Base-by-base conservation (phyloP, 2,113 vertebrate species). In the Natator depressus region DNA sequence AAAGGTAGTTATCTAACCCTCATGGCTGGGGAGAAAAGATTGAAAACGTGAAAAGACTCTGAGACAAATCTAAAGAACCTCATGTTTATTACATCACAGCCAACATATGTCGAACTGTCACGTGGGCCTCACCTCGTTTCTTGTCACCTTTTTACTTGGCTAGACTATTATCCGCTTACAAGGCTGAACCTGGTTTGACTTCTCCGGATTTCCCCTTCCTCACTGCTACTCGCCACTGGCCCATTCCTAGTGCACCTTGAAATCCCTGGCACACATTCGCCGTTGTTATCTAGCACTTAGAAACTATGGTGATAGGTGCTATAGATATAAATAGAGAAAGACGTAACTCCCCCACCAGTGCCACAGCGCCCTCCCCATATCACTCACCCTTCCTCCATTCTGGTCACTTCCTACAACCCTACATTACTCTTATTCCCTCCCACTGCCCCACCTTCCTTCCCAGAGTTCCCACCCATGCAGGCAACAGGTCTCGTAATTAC, bases 131-230 rank as follows among this genome's bases (percentile, higher is more conserved):
- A 82, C 75, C 89, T 82, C 17, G 16, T 92, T 95, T 95, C 93
- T 85, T 88, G 49, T 42, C 93, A 80, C 46, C 29, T 25, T 96
- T 94, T 95, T 88, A 91, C 93, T 72, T 65, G 87, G 87, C 85
- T 89, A 92, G 90, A 53, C 55, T 22, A 78, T 91, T 95, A 94
- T 95, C 89, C 49, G 89, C 82, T 80, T 88, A n/a, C 51, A 69
- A 80, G 46, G 53, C 78, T 55, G 78, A 93, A 91, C 87, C 69
- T 82, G 47, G 14, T 0, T 46, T 25, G 0, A 51, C 59, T 76
- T 85, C 88, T 94, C 10, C 65, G 81, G 89, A 49, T 75, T 91
- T 92, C 53, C n/a, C 19, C 88, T 46, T 46, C 11, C 72, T 10
- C 72, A 11, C 22, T 65, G 62, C 62, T n/a, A n/a, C 17, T 72